These are phyloP conservation scores for Carassius carassius DNA, from an alignment of 2,113 vertebrate genomes.

Conservation along the genomic window DNA sequence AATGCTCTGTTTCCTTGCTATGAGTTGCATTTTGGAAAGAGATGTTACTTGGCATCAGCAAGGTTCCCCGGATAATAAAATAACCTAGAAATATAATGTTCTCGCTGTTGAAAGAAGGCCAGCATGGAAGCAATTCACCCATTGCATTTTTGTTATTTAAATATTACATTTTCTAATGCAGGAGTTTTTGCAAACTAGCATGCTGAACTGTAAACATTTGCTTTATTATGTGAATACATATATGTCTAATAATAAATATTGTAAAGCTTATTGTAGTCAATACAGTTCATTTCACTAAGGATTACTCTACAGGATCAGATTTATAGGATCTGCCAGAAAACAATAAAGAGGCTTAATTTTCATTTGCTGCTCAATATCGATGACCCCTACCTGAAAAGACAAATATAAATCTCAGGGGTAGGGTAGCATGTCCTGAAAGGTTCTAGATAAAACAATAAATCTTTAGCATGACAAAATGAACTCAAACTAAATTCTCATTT, in stretches of 20 bases:
- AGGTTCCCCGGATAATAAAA: conserved; percentile 5
- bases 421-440: background rate
- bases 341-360: background rate
- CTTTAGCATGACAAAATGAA: background rate
- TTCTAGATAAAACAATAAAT: background rate
- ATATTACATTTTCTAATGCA: background rate
- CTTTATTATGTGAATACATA: background rate
- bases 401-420: background rate
- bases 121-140: background rate
- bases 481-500: background rate
- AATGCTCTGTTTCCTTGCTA: conserved; percentile 43
- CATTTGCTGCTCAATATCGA: background rate
- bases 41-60: conserved; percentile 5
- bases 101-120: background rate
- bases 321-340: background rate
- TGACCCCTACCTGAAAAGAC: background rate
- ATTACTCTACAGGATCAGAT: background rate
- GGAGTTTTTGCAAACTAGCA: background rate
- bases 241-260: background rate
- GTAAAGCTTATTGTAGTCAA: background rate
- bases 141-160: background rate
- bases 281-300: background rate
- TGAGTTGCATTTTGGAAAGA: conserved; percentile 25
- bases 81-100: background rate
- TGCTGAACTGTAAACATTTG: background rate